Conservation (phyloP, 2,888 invertebrate species). For the Calephelis perditalis region DNA sequence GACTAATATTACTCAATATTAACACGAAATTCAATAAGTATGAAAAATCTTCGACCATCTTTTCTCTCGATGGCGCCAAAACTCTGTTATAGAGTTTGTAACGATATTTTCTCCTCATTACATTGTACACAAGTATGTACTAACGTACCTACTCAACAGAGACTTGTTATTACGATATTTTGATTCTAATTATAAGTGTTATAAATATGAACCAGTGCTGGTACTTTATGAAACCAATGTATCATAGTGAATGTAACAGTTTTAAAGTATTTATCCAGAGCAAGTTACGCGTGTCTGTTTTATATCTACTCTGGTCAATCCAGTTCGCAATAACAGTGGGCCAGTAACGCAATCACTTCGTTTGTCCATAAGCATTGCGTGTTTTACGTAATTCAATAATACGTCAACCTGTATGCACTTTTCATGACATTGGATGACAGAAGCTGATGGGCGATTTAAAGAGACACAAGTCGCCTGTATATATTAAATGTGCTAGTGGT, state of each 20-base stretch:
- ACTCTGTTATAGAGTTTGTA: too few species aligned
- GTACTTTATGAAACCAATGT: constrained; percentile 43
- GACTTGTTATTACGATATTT: constrained; percentile 21
- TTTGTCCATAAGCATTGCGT: constrained; percentile 48
- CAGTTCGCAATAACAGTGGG: constrained; percentile 44
- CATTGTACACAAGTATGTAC: neutral
- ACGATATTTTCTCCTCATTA: too few species aligned
- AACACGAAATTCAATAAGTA: too few species aligned
- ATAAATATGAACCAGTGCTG: constrained; percentile 34
- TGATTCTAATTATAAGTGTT: constrained; percentile 24
- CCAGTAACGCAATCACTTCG: constrained; percentile 46
- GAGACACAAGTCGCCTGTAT: too few species aligned
- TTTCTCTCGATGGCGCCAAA: too few species aligned
- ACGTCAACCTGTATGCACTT: constrained; percentile 47
- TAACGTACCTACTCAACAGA: constrained; percentile 3
- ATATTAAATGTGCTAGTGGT: too few species aligned
- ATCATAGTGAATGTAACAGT: constrained; percentile 45
- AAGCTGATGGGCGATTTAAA: too few species aligned
- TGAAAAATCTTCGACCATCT: too few species aligned
- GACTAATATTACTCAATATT: too few species aligned
- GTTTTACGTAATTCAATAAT: constrained; percentile 58
- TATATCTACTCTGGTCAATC: constrained; percentile 43
- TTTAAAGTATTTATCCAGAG: constrained; percentile 46
- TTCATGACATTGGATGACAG: too few species aligned
- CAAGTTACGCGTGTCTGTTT: constrained; percentile 39